Percentiles rank a stretch among this genome's conserved stretches.
These are phyloP conservation scores for Melinaea menophilus DNA, from an alignment of 2,888 invertebrate genomes.

Conservation along the genomic window DNA sequence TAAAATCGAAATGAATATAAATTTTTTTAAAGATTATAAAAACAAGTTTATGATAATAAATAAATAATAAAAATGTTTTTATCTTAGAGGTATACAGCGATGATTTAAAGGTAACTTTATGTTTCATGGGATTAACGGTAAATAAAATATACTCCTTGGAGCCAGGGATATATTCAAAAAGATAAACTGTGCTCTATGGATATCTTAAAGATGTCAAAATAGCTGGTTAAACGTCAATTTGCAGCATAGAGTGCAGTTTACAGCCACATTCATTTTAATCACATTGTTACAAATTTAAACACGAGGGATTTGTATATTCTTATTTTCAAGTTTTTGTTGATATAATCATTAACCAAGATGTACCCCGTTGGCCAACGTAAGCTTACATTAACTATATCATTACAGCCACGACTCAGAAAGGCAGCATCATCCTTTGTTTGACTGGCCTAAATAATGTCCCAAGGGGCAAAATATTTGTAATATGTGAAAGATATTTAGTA, in stretches of 20 bases:
- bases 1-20: not conserved
- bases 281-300: conserved; percentile 56
- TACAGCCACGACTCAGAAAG: conserved; percentile 36
- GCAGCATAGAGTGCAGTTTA: conserved; percentile 42
- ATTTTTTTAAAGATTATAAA: not conserved
- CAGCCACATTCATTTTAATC: conserved; percentile 48
- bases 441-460: conserved; percentile 62
- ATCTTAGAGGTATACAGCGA: not conserved
- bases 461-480: conserved; percentile 24
- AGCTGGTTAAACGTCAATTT: conserved; percentile 42
- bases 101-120: too few species aligned
- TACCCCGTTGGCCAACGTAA: conserved; percentile 75
- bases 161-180: conserved; percentile 12
- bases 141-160: not conserved
- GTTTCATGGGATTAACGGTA: too few species aligned
- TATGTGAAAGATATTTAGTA: conserved; percentile 15
- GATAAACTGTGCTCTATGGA: conserved; percentile 24
- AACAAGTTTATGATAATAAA: not conserved
- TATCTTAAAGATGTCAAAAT: conserved; percentile 37
- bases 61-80: conserved; percentile 6
- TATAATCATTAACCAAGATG: conserved; percentile 55
- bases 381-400: conserved; percentile 39
- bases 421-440: conserved; percentile 66
- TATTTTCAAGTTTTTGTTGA: conserved; percentile 55
- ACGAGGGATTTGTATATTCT: conserved; percentile 47